phyloP scores from a whole-genome alignment of 2,113 vertebrate species.

The Equus quagga region DNA sequence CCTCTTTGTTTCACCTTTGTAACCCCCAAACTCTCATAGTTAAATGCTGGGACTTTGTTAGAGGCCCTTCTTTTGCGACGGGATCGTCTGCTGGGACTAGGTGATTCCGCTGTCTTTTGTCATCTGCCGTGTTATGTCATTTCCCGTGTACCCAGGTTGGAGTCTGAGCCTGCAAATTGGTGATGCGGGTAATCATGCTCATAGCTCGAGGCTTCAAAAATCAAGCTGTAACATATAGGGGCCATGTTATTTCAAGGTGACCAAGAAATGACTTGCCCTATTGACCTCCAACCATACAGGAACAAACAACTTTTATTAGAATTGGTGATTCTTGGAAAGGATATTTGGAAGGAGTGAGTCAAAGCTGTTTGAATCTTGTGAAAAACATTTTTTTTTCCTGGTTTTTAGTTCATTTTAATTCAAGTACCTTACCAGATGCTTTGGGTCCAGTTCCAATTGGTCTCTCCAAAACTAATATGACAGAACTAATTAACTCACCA shows the following conservation, averaged over 20 bases:
- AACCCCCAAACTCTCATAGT: not conserved
- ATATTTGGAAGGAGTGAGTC: conserved; percentile 67
- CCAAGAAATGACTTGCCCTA: conserved; percentile 33
- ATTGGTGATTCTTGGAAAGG: conserved; percentile 44
- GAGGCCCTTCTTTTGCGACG: not conserved
- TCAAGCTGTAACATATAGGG: not conserved
- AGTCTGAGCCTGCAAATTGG: not conserved
- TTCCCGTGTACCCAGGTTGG: not conserved
- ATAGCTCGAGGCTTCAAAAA: not conserved
- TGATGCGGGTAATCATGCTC: not conserved
- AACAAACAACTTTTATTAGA: conserved; percentile 70
- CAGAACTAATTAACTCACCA: conserved; percentile 23
- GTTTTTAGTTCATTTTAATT: conserved; percentile 66
- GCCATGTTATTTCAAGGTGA: conserved; percentile 43
- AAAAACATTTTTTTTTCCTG: conserved; percentile 1
- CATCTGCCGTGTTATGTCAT: not conserved
- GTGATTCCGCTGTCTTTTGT: not conserved
- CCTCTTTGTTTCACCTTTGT: not conserved
- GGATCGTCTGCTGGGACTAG: not conserved
- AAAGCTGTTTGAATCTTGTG: conserved; percentile 54
- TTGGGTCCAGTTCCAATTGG: conserved; percentile 1
- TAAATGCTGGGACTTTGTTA: not conserved
- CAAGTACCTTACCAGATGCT: conserved; percentile 38
- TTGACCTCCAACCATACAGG: conserved; percentile 37
- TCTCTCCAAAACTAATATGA: conserved; percentile 51